Percentiles rank a stretch among this genome's conserved stretches.
phyloP scores from a whole-genome alignment of 2,888 invertebrate genomes.

The Germaria angustata region DNA sequence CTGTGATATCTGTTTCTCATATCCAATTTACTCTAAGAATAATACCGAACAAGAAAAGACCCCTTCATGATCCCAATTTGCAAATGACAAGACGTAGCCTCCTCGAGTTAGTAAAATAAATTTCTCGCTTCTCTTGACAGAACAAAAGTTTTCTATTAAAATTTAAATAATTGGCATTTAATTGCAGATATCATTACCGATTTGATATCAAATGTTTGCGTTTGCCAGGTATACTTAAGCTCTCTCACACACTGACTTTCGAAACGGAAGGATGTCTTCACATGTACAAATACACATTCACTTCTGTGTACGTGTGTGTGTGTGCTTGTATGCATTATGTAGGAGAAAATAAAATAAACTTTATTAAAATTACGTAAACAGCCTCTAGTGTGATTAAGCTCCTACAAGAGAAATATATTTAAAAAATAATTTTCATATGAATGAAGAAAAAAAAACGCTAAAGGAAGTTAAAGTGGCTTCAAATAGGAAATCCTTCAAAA shows the following conservation, averaged over 20 bases:
- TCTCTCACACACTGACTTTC: not conserved
- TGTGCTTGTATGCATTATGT: not conserved
- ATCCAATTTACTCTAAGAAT: too few relatives aligned
- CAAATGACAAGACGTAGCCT: too few relatives aligned
- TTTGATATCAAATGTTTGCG: not conserved
- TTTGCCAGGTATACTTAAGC: not conserved
- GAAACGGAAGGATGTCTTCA: constrained; percentile 39
- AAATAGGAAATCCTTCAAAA: constrained; percentile 63
- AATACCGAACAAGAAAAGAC: too few relatives aligned
- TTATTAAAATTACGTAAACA: constrained; percentile 52
- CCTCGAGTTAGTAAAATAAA: too few relatives aligned
- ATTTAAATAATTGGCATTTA: too few relatives aligned
- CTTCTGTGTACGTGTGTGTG: constrained; percentile 3
- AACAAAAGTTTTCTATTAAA: too few relatives aligned
- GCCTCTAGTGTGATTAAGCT: constrained; percentile 49
- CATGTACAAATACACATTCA: too few relatives aligned
- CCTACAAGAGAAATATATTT: not conserved
- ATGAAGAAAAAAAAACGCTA: constrained; percentile 15
- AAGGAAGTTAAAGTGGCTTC: constrained; percentile 59
- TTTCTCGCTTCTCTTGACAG: too few relatives aligned
- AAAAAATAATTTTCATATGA: constrained; percentile 15
- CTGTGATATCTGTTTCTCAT: too few relatives aligned
- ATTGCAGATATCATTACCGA: not conserved
- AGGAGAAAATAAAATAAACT: not conserved
- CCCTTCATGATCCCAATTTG: too few relatives aligned